Percentiles rank a stretch among this genome's conserved stretches.
These are phyloP conservation scores for Drosophila ohnishii DNA, from an alignment of 1,140 invertebrate genomes.

Conservation along the genomic window DNA sequence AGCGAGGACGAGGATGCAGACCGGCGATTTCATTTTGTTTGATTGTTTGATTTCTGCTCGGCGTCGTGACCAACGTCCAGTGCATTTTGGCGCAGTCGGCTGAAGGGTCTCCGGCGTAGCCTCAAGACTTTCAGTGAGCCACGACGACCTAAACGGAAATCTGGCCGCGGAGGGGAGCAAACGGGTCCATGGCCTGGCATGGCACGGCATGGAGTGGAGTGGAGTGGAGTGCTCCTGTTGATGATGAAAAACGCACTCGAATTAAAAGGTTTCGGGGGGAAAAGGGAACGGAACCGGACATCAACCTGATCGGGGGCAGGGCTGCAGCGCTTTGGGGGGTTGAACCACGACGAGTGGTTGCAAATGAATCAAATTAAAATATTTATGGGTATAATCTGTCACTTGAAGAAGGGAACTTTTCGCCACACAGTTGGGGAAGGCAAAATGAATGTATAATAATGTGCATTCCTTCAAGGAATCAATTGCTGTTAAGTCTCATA, in stretches of 20 bases:
- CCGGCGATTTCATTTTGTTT: slow-evolving; percentile 78
- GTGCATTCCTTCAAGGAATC: background rate
- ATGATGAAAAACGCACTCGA: slow-evolving; percentile 81
- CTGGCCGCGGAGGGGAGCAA: slow-evolving; percentile 21
- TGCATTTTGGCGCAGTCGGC: slow-evolving; percentile 71
- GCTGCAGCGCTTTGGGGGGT: slow-evolving; percentile 43
- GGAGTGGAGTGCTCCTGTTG: slow-evolving; percentile 24
- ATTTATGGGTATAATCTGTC: slow-evolving; percentile 43
- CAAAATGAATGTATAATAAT: background rate
- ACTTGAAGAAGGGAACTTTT: slow-evolving; percentile 31
- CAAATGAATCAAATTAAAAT: slow-evolving; percentile 55
- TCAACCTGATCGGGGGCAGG: slow-evolving; percentile 16
- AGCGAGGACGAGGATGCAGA: slow-evolving; percentile 19
- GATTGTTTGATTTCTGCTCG: slow-evolving; percentile 79
- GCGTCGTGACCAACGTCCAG: slow-evolving; percentile 53
- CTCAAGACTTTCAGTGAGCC: slow-evolving; percentile 73
- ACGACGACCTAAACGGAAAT: slow-evolving; percentile 69
- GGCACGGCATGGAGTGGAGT: background rate
- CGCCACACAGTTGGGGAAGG: background rate
- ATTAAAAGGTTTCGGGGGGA: slow-evolving; percentile 61
- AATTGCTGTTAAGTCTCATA: background rate
- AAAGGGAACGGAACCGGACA: slow-evolving; percentile 21
- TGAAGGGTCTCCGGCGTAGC: slow-evolving; percentile 77
- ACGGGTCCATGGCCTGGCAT: background rate
- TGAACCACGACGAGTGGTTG: slow-evolving; percentile 44